Evolutionary conservation across 2,797 vertebrate genomes (phyloP), one percentile per base, ranked within the genome.

Genomic region (Meda fulgida): DNA sequence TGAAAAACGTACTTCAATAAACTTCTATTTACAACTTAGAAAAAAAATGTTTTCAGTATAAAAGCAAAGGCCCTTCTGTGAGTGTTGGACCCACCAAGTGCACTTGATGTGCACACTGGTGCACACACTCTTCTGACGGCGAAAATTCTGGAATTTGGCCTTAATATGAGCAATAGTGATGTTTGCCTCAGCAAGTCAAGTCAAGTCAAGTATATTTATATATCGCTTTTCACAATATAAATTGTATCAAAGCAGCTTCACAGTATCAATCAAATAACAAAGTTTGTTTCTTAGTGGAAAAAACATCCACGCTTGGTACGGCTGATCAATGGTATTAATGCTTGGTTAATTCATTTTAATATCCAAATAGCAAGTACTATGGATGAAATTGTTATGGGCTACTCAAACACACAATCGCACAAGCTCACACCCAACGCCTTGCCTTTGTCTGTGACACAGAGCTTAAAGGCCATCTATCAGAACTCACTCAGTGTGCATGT

Each of bases 401-500:
- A 63, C 58, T 63, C 58, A 63, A 14, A 29, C n/a, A 63, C 58
- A 60, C n/a, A 58, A 58, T 60, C 55, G 0, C 58, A 29, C 60
- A 78, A n/a, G 78, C 76, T 83, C 71, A 69, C 89, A 90, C 91
- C 92, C 92, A 91, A 81, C 86, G 89, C 90, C 78, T 88, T 66
- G 93, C 94, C 93, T 96, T 93, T 93, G 91, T 95, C 94, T 93
- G 90, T 77, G 87, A 91, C 91, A 90, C 91, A 77, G 5, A 70
- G 83, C 85, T 88, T 92, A 89, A 48, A 81, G 71, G 67, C 90
- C 91, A 93, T 90, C 83, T 90, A 90, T 93, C 93, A 92, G 91
- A 92, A 91, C 89, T 91, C 89, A 58, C 81, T 90, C 86, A 87
- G 71, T 73, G 84, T 65, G 81, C 82, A 43, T 48, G 72, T 76